Percentiles rank a stretch among this genome's conserved stretches.
Conservation (phyloP, 2,888 invertebrate genomes). For the Plebejus melissa region DNA sequence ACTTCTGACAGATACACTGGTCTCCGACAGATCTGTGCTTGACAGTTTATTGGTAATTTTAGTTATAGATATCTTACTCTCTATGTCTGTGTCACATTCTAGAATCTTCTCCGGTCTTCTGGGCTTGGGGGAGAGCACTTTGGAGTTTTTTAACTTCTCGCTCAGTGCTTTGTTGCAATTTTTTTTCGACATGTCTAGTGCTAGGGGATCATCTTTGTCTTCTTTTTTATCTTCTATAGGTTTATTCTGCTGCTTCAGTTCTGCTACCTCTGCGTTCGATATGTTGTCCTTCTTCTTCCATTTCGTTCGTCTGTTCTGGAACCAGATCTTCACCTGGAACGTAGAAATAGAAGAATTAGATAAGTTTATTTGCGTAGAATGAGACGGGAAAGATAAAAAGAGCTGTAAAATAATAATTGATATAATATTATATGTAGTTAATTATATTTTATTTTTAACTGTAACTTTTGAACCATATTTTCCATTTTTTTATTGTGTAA, state of each 20-base stretch:
- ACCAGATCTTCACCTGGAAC: conserved; percentile 93
- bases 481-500: no score
- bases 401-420: no score
- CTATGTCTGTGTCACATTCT: conserved; percentile 68
- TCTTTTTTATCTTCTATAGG: conserved; percentile 57
- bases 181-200: conserved; percentile 68
- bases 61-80: conserved; percentile 74
- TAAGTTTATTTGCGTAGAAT: no score
- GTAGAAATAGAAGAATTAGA: conserved; percentile 10
- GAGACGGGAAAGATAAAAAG: no score
- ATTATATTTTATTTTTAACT: no score
- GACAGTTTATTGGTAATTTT: conserved; percentile 73
- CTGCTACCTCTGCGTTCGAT: conserved; percentile 91
- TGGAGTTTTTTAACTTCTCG: conserved; percentile 61
- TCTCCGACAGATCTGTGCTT: conserved; percentile 59
- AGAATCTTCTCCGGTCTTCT: conserved; percentile 64
- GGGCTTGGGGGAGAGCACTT: conserved; percentile 53
- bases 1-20: conserved; percentile 59
- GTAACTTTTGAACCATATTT: no score
- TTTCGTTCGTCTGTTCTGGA: conserved; percentile 86
- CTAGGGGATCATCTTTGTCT: conserved; percentile 60
- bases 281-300: conserved; percentile 97
- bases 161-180: conserved; percentile 61
- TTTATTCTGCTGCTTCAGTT: conserved; percentile 82
- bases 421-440: no score